Percentiles rank a stretch among this genome's conserved stretches.
Conservation (phyloP, 92 coral and sea anemone genomes). For the Zoanthus sansibaricus region DNA sequence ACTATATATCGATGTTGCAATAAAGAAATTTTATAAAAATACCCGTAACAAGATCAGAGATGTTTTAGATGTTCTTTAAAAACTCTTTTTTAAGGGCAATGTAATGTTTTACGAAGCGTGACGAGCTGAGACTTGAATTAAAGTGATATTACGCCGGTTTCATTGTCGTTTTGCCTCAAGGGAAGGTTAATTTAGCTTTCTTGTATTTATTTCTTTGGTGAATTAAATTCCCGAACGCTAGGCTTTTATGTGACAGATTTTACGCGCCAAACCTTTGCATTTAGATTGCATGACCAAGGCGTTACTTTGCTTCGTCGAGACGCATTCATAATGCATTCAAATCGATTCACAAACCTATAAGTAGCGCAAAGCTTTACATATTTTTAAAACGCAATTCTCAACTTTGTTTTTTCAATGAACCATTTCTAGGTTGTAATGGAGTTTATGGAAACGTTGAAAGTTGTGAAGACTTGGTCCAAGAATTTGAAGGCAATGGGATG, state of each 20-base stretch:
- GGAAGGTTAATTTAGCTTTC: constrained; percentile 11
- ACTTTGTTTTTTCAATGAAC: background rate
- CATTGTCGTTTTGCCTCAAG: constrained; percentile 17
- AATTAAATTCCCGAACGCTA: background rate
- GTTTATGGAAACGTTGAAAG: constrained; percentile 81
- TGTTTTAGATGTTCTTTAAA: background rate
- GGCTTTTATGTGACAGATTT: background rate
- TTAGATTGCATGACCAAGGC: constrained; percentile 36
- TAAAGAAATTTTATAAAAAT: background rate
- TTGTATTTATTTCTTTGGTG: background rate
- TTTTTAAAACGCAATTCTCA: background rate
- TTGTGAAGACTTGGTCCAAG: constrained; percentile 85
- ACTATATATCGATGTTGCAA: background rate
- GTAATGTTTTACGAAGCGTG: constrained; percentile 42
- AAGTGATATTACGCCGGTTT: constrained; percentile 14
- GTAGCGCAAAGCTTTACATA: constrained; percentile 5
- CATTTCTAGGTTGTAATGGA: constrained; percentile 81
- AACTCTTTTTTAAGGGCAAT: background rate
- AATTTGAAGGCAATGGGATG: constrained; percentile 97
- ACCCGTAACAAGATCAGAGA: background rate
- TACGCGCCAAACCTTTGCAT: background rate
- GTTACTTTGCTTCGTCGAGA: background rate
- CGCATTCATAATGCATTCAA: constrained; percentile 17
- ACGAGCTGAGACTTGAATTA: constrained; percentile 1
- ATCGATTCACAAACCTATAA: background rate